These are phyloP conservation scores for Trimorus sp. DNA, from an alignment of 2,888 invertebrate genomes.

Conservation along the genomic window DNA sequence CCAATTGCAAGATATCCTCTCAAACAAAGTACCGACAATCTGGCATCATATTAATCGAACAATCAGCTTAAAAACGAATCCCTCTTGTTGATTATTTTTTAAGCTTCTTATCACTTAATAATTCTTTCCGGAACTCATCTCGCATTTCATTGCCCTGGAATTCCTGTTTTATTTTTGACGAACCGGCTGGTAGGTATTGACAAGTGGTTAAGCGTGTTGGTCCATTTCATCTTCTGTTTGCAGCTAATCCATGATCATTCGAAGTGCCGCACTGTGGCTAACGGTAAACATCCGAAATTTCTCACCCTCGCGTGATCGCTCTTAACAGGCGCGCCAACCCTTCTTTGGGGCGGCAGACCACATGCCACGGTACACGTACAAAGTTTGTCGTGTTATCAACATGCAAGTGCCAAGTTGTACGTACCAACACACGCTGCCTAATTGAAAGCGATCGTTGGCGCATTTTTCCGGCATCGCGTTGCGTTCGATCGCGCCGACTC, in stretches of 20 bases:
- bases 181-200: constrained; percentile 37
- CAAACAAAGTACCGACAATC: too few relatives aligned
- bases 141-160: neutral
- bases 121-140: too few relatives aligned
- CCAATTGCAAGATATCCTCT: too few relatives aligned
- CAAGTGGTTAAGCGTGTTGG: constrained; percentile 49
- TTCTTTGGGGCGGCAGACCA: constrained; percentile 57
- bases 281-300: constrained; percentile 73
- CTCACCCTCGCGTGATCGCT: constrained; percentile 64
- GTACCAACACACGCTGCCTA: constrained; percentile 32
- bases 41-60: too few relatives aligned
- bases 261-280: constrained; percentile 75
- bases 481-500: too few relatives aligned
- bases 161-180: constrained; percentile 23
- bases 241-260: constrained; percentile 77
- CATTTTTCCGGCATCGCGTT: too few relatives aligned
- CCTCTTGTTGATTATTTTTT: too few relatives aligned
- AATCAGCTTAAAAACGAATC: too few relatives aligned
- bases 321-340: constrained; percentile 57
- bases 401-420: constrained; percentile 47
- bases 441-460: constrained; percentile 25
- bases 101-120: too few relatives aligned
- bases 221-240: constrained; percentile 66
- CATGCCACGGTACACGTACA: constrained; percentile 59
- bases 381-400: constrained; percentile 54